phyloP scores from a whole-genome alignment of 2,888 invertebrate genomes.

The Tenthredo mesomela region DNA sequence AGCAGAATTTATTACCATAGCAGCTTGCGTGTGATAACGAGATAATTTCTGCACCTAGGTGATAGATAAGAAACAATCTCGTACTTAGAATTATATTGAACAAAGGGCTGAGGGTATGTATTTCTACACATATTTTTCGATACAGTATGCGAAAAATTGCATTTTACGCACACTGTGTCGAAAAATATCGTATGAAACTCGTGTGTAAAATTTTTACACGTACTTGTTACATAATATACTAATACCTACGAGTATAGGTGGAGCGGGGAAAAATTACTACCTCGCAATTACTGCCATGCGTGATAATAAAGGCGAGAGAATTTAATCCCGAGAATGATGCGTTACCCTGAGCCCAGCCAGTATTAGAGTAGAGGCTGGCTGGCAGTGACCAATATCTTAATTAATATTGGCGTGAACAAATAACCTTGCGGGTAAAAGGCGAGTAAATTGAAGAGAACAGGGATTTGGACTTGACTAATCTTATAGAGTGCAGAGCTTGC shows the following conservation, averaged over 20 bases:
- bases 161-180: too few relatives aligned
- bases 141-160: too few relatives aligned
- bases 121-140: not conserved
- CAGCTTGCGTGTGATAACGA: too few relatives aligned
- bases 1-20: too few relatives aligned
- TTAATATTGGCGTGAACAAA: constrained; percentile 52
- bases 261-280: not conserved
- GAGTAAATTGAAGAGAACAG: constrained; percentile 51
- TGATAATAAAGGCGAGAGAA: not conserved
- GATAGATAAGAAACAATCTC: not conserved
- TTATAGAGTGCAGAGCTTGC: constrained; percentile 70
- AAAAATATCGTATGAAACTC: too few relatives aligned
- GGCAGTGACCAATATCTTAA: constrained; percentile 49
- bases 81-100: not conserved
- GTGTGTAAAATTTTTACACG: too few relatives aligned
- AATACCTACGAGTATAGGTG: too few relatives aligned
- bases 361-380: not conserved
- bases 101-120: not conserved
- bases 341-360: not conserved
- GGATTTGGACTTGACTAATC: constrained; percentile 66
- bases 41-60: too few relatives aligned
- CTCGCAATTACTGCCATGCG: not conserved
- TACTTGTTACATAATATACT: too few relatives aligned
- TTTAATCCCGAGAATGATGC: constrained; percentile 6
- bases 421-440: constrained; percentile 40